Evolutionary conservation across 2,888 invertebrate genomes (phyloP).

Genomic region (Macaria liturata): DNA sequence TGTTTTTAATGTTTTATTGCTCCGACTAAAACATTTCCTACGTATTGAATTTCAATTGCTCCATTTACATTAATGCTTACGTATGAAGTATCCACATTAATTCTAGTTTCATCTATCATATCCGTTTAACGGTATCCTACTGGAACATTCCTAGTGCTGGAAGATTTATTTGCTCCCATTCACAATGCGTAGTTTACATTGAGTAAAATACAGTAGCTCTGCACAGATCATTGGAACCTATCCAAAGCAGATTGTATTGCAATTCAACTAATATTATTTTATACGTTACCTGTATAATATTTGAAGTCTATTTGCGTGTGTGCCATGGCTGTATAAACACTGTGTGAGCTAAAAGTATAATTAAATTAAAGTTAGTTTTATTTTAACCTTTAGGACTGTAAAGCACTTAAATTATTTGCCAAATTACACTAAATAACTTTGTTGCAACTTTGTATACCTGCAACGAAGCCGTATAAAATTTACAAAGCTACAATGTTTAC

Average conservation of each 20-base stretch:
- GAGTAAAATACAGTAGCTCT: constrained; percentile 41
- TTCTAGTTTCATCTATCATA: constrained; percentile 32
- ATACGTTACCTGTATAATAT: constrained; percentile 17
- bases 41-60: constrained; percentile 32
- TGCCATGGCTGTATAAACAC: too few relatives aligned
- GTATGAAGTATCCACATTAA: constrained; percentile 31
- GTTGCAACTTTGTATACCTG: too few relatives aligned
- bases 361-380: too few relatives aligned
- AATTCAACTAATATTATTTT: constrained; percentile 19
- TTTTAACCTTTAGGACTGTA: too few relatives aligned
- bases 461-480: constrained; percentile 1
- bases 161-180: constrained; percentile 46
- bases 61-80: constrained; percentile 30
- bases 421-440: too few relatives aligned
- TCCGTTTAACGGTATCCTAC: constrained; percentile 37
- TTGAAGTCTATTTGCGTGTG: constrained; percentile 18
- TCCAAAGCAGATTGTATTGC: constrained; percentile 42
- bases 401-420: too few relatives aligned
- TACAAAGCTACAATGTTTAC: constrained; percentile 14
- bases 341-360: too few relatives aligned
- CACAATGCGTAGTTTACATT: constrained; percentile 45
- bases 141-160: constrained; percentile 40
- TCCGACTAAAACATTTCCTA: constrained; percentile 23
- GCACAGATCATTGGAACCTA: constrained; percentile 45
- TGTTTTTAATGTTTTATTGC: constrained; percentile 20